Conservation (phyloP, 1,140 invertebrate species). For the Drosophila virilis region DNA sequence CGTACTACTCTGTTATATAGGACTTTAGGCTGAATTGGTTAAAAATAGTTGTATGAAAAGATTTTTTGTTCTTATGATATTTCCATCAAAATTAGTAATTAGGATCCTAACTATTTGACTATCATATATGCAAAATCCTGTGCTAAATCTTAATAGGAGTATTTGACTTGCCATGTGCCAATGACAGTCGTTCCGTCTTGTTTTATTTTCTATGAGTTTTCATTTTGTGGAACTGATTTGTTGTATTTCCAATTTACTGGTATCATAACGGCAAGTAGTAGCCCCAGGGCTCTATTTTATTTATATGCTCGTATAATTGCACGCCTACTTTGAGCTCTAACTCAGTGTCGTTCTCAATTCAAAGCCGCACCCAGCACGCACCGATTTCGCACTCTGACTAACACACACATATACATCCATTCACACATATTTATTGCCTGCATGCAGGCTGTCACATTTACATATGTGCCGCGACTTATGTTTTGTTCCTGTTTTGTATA, state of each 20-base stretch:
- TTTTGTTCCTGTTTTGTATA: constrained; percentile 41
- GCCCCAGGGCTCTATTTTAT: constrained; percentile 52
- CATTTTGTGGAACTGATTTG: neutral
- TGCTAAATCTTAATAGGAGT: too few species aligned
- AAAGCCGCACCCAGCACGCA: constrained; percentile 63
- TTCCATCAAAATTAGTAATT: too few species aligned
- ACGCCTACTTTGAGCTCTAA: constrained; percentile 66
- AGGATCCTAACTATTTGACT: too few species aligned
- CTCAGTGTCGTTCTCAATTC: constrained; percentile 42
- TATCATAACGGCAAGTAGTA: constrained; percentile 23
- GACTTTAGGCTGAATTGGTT: too few species aligned
- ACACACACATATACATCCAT: constrained; percentile 8
- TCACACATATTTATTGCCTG: constrained; percentile 20
- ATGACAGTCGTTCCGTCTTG: too few species aligned
- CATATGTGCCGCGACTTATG: constrained; percentile 64
- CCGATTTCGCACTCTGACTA: constrained; percentile 66
- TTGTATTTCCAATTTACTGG: neutral
- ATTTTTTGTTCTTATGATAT: too few species aligned
- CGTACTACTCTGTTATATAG: too few species aligned
- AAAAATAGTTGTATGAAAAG: too few species aligned
- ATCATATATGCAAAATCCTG: too few species aligned
- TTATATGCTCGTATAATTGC: constrained; percentile 74
- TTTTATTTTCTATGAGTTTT: neutral
- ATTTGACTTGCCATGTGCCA: too few species aligned
- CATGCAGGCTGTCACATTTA: constrained; percentile 73